A percentile compares a stretch with the other conserved stretches of the same genome.
Evolutionary conservation across 2,113 vertebrate species (phyloP).

Genomic region (Plestiodon gilberti): DNA sequence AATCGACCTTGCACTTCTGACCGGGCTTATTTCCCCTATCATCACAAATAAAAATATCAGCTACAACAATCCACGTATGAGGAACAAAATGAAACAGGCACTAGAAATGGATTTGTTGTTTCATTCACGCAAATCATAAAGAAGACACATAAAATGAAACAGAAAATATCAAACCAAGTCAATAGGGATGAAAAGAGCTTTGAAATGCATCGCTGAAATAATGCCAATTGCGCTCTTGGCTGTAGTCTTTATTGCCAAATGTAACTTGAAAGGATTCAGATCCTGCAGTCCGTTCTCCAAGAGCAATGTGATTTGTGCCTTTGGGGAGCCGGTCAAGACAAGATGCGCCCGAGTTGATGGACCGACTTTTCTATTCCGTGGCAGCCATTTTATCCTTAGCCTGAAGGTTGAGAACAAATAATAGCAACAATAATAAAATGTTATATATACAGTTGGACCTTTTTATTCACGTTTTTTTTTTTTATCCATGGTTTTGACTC

Average conservation of each 20-base stretch:
- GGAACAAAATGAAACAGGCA: background rate
- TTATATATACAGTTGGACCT: too few species aligned
- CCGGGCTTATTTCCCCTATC: background rate
- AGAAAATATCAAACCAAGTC: background rate
- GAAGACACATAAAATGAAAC: background rate
- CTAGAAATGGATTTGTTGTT: background rate
- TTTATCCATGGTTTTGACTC: too few species aligned
- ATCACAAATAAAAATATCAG: background rate
- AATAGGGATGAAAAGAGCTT: constrained; percentile 13
- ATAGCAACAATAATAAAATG: too few species aligned
- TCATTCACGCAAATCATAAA: background rate
- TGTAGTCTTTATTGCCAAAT: background rate
- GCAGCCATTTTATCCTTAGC: too few species aligned
- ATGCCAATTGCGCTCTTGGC: background rate
- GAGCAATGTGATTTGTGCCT: background rate
- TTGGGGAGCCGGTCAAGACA: background rate
- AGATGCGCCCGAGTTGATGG: too few species aligned
- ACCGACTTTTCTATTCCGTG: too few species aligned
- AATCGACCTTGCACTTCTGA: background rate
- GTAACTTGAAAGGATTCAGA: background rate
- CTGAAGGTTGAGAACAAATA: too few species aligned
- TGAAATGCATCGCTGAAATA: background rate
- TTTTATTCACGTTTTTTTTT: too few species aligned
- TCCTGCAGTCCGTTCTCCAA: background rate
- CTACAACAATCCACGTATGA: background rate